A percentile compares a stretch with the other conserved stretches of the same genome.
Conservation (phyloP, 2,113 vertebrate species). For the Boleophthalmus pectinirostris region DNA sequence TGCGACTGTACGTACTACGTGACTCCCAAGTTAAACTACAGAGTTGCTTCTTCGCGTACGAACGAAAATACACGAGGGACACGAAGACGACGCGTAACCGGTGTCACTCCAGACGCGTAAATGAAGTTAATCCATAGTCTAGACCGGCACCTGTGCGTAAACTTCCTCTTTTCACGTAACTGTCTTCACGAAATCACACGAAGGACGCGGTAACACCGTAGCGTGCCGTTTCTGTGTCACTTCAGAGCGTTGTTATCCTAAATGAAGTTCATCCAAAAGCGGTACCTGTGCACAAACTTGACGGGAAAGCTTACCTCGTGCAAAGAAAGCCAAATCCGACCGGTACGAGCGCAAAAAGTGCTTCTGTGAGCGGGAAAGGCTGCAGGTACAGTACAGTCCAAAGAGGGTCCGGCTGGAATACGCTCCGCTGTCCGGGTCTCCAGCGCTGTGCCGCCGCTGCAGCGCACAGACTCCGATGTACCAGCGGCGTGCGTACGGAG, state of each 20-base stretch:
- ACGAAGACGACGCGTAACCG: too few species aligned
- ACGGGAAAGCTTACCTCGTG: constrained; percentile 48
- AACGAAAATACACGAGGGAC: too few species aligned
- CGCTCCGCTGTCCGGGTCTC: constrained; percentile 35
- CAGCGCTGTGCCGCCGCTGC: constrained; percentile 56
- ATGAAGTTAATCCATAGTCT: too few species aligned
- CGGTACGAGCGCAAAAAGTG: constrained; percentile 1
- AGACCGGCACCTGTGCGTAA: too few species aligned
- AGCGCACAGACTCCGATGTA: constrained; percentile 58
- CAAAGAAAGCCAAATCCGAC: constrained; percentile 13
- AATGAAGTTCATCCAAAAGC: background rate
- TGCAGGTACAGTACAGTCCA: constrained; percentile 26
- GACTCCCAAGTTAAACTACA: constrained; percentile 31
- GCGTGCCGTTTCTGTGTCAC: background rate
- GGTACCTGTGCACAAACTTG: constrained; percentile 45
- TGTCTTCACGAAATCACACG: background rate
- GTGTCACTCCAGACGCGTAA: too few species aligned
- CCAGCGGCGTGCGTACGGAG: background rate
- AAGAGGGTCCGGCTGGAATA: constrained; percentile 30
- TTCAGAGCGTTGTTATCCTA: background rate
- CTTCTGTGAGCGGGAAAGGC: background rate
- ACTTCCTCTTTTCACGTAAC: too few species aligned
- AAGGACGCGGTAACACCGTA: background rate
- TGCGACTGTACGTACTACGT: constrained; percentile 9
- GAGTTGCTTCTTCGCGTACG: background rate